These are phyloP conservation scores for Hermaeophaga mercurialis DNA, from an alignment of 2,888 invertebrate species.

Conservation along the genomic window DNA sequence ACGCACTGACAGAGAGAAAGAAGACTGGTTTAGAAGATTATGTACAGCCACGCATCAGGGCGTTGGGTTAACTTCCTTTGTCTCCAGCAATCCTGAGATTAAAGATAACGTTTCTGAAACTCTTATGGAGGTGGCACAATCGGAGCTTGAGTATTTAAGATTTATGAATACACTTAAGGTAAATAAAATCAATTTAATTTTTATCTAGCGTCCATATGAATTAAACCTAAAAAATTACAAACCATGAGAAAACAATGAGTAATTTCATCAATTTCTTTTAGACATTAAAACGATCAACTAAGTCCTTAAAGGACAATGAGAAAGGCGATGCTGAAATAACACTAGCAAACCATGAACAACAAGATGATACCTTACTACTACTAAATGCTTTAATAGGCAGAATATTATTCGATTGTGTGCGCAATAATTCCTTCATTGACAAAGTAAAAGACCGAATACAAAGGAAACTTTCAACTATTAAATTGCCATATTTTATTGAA, in stretches of 20 bases:
- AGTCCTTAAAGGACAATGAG: slow-evolving; percentile 30
- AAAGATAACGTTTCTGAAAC: slow-evolving; percentile 26
- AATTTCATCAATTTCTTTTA: neutral
- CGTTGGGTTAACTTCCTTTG: neutral
- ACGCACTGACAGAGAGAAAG: slow-evolving; percentile 87
- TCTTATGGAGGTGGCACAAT: slow-evolving; percentile 28
- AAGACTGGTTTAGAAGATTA: slow-evolving; percentile 75
- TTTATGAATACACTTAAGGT: slow-evolving; percentile 53
- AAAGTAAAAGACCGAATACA: slow-evolving; percentile 80
- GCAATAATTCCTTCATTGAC: slow-evolving; percentile 70
- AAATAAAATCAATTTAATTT: slow-evolving; percentile 1
- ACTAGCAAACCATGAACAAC: slow-evolving; percentile 33
- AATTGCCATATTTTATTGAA: slow-evolving; percentile 88
- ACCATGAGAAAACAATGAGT: no score
- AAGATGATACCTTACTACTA: slow-evolving; percentile 65
- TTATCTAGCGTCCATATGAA: no score
- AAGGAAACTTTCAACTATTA: slow-evolving; percentile 83
- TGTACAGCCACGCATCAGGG: slow-evolving; percentile 46
- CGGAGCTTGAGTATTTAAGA: slow-evolving; percentile 49
- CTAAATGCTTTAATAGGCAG: slow-evolving; percentile 79
- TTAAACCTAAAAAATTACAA: no score
- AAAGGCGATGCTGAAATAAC: slow-evolving; percentile 20
- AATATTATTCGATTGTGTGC: slow-evolving; percentile 81
- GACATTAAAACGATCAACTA: slow-evolving; percentile 7
- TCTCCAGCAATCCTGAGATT: slow-evolving; percentile 11